phyloP scores from a whole-genome alignment of 2,888 invertebrate species.

The Dermolepida albohirtum region DNA sequence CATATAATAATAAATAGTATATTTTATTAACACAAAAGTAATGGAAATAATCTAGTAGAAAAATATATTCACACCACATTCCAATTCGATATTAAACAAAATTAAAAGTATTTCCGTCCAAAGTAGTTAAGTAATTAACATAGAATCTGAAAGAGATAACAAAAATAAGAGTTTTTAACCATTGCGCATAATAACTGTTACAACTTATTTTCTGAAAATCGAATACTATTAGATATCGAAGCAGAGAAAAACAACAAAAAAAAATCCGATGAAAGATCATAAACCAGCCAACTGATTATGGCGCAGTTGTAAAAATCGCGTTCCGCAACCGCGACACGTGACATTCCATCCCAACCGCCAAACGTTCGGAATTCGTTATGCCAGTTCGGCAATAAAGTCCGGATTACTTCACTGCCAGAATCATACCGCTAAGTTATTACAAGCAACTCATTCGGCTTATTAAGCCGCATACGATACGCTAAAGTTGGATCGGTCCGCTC shows the following conservation, averaged over 20 bases:
- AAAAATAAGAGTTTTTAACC: no score
- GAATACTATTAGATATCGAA: not conserved
- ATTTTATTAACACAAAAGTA: no score
- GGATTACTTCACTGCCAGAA: not conserved
- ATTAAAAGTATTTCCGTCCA: no score
- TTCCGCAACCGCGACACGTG: conserved; percentile 21
- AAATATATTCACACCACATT: no score
- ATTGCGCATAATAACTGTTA: no score
- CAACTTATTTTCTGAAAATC: not conserved
- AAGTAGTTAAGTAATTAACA: no score
- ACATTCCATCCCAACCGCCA: conserved; percentile 11
- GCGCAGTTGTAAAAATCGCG: conserved; percentile 32
- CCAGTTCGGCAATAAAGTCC: conserved; percentile 21
- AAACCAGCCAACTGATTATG: conserved; percentile 22
- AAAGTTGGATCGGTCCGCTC: conserved; percentile 39
- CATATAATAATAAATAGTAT: no score
- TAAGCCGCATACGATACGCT: conserved; percentile 28
- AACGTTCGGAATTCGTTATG: conserved; percentile 11
- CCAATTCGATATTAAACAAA: no score
- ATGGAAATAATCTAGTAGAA: no score
- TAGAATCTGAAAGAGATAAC: no score
- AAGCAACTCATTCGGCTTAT: conserved; percentile 40
- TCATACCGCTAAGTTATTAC: conserved; percentile 37
- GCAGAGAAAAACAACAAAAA: not conserved
- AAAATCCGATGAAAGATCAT: not conserved